Evolutionary conservation across 2,888 invertebrate species (phyloP).

Genomic region (Blastobasis lacticolella): DNA sequence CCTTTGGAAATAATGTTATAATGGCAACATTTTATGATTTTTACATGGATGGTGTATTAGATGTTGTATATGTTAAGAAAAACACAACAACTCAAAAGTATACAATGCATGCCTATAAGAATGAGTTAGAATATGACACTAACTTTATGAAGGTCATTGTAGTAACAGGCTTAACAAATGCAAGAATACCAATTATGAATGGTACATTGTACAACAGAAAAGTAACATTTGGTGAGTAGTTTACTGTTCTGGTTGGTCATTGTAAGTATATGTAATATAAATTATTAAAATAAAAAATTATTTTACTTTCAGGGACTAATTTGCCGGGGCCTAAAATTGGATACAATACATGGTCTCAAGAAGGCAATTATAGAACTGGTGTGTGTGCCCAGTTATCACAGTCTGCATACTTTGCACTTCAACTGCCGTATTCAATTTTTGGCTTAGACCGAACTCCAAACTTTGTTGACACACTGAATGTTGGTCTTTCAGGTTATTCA

Average conservation of each 20-base stretch:
- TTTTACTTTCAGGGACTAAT: conserved; percentile 78
- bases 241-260: too few relatives aligned
- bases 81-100: conserved; percentile 62
- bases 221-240: conserved; percentile 80
- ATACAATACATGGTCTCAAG: conserved; percentile 91
- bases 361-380: conserved; percentile 85
- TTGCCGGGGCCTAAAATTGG: conserved; percentile 92
- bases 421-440: conserved; percentile 95
- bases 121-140: conserved; percentile 93
- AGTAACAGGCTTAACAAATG: conserved; percentile 85
- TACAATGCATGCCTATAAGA: conserved; percentile 85
- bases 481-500: conserved; percentile 82
- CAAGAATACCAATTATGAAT: conserved; percentile 79
- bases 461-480: conserved; percentile 92
- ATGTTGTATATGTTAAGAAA: conserved; percentile 85
- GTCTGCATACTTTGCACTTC: conserved; percentile 93
- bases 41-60: conserved; percentile 94
- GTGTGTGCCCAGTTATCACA: conserved; percentile 92
- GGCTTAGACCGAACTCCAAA: conserved; percentile 98
- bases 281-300: not conserved
- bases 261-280: not conserved
- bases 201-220: conserved; percentile 84
- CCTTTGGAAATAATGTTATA: conserved; percentile 82
- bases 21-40: conserved; percentile 95
- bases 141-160: conserved; percentile 97